Percentiles rank a stretch among this genome's conserved stretches.
These are phyloP conservation scores for Heterodera carotae DNA, from an alignment of 1,140 invertebrate genomes.

Conservation along the genomic window DNA sequence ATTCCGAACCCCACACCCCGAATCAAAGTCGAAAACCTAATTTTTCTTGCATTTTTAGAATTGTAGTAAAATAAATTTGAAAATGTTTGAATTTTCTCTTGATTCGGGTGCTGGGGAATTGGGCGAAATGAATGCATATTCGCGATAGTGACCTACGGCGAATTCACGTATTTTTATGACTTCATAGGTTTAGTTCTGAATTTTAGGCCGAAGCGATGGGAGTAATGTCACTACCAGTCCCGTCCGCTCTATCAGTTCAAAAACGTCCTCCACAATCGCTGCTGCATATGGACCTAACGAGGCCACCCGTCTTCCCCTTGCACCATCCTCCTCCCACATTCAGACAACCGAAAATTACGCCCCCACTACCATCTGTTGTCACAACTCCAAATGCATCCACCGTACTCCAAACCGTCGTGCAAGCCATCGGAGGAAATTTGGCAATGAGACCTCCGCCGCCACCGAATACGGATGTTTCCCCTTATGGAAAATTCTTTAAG, in stretches of 20 bases:
- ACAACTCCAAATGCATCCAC: constrained; percentile 7
- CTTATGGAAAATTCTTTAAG: constrained; percentile 27
- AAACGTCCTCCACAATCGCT: constrained; percentile 5
- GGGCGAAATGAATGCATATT: too few relatives aligned
- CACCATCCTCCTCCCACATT: constrained; percentile 16
- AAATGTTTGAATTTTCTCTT: too few relatives aligned
- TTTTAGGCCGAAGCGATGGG: background rate
- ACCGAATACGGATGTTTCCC: background rate
- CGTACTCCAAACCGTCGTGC: constrained; percentile 26
- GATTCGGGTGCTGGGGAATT: too few relatives aligned
- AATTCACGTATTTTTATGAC: too few relatives aligned
- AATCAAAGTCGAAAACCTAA: too few relatives aligned
- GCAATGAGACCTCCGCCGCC: background rate
- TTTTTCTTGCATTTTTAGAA: too few relatives aligned
- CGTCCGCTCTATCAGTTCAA: background rate
- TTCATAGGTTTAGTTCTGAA: background rate
- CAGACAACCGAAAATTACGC: background rate
- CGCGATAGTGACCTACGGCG: too few relatives aligned
- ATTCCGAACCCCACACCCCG: too few relatives aligned
- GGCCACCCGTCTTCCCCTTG: background rate
- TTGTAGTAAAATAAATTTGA: too few relatives aligned
- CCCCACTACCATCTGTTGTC: background rate
- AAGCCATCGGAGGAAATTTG: constrained; percentile 18
- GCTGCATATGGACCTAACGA: background rate
- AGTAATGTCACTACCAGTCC: background rate